Conservation (phyloP, 2,797 vertebrate genomes). For the Coccyzus lansbergi region DNA sequence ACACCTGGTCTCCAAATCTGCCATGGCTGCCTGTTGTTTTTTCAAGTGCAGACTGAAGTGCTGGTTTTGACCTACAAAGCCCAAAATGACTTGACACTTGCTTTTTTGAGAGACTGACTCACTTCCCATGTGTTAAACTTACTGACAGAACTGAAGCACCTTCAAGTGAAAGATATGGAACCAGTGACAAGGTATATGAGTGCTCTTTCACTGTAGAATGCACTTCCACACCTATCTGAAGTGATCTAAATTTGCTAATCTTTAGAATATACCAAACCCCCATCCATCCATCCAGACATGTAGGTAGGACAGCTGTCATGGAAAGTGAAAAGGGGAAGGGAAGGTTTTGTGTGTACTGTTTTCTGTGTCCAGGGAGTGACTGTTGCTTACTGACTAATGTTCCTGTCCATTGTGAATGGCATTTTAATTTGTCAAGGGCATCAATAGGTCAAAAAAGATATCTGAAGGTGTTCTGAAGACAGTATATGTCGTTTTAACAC, state of each 20-base stretch:
- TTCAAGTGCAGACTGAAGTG: constrained; percentile 60
- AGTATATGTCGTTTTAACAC: neutral
- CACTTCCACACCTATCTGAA: constrained; percentile 43
- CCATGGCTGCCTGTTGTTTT: constrained; percentile 53
- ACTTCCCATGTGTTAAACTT: constrained; percentile 50
- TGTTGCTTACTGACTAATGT: constrained; percentile 48
- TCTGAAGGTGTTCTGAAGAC: constrained; percentile 46
- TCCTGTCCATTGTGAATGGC: constrained; percentile 38
- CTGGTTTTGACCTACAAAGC: constrained; percentile 64
- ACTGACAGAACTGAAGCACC: constrained; percentile 44
- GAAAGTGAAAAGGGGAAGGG: constrained; percentile 8
- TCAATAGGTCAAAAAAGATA: constrained; percentile 64
- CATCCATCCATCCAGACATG: neutral
- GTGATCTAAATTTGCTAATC: constrained; percentile 52
- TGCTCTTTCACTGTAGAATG: constrained; percentile 33
- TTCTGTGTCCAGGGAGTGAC: neutral
- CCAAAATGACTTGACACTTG: constrained; percentile 51
- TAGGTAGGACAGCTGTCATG: neutral
- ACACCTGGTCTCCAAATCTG: constrained; percentile 66
- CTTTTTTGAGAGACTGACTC: constrained; percentile 54
- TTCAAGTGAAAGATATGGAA: constrained; percentile 33
- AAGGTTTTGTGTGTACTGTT: neutral
- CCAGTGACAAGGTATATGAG: constrained; percentile 39
- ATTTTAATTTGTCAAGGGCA: constrained; percentile 65
- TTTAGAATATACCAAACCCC: constrained; percentile 15